Evolutionary conservation across 2,797 vertebrate species (phyloP), one percentile per base, ranked within the genome.

Genomic region (Urophycis tenuis): DNA sequence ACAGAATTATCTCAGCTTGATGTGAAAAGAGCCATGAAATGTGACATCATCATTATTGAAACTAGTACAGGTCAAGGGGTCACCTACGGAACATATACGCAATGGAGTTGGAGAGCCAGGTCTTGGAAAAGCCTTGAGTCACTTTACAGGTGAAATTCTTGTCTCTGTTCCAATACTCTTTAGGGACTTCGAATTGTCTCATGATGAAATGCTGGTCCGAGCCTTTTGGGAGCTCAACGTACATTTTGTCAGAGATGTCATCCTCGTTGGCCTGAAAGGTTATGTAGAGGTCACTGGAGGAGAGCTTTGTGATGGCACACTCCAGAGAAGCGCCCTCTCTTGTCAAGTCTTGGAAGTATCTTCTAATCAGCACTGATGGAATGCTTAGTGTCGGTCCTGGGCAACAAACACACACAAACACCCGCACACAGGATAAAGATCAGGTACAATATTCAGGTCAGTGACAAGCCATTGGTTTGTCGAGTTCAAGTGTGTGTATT

Each of bases 311-410:
- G 80, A 91, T 71, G 12, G 79, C 75, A 83, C 92, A 93, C 81
- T 87, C 78, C 33, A 93, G 84, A 45, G 88, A 78, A 53, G 67
- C 41, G 4, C 14, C 72, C 10, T 82, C 7, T 76, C 33, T 17
- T 1, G 83, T 84, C n/a, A 81, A 31, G 30, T 85, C 73, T 78
- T 73, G 31, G 3, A 89, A 75, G 71, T 76, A 80, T 81, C 90
- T 87, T 75, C 85, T 91, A 84, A 92, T 89, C 25, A 77, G 29
- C 60, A 92, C 87, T 33, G 7, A 29, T 73, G 89, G 86, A 80
- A 2, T 0, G 41, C 12, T 39, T 33, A 33, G 22, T 79, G 6
- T 11, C 80, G 80, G 25, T 5, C 36, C 90, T 92, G 77, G 19
- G 33, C 30, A 79, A 82, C 35, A 74, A 49, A 25, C 53, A 29